Conservation (phyloP, 2,113 vertebrate species). For the Panthera tigris region DNA sequence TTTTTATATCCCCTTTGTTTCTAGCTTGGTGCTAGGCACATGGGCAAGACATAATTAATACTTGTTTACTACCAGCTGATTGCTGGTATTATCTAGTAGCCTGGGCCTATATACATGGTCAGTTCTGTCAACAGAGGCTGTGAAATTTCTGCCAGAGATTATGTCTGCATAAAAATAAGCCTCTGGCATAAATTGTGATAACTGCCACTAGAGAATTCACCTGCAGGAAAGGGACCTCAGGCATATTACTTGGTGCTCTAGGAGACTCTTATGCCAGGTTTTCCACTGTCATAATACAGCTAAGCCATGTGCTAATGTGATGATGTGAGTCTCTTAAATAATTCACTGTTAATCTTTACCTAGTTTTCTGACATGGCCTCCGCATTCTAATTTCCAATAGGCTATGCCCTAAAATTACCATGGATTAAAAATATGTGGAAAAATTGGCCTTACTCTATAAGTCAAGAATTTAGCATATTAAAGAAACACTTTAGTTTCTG, state of each 20-base stretch:
- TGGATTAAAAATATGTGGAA: neutral
- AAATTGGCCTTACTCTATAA: neutral
- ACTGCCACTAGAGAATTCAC: constrained; percentile 53
- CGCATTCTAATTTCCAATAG: constrained; percentile 44
- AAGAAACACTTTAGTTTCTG: constrained; percentile 21
- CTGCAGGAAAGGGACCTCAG: constrained; percentile 41
- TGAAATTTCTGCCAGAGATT: constrained; percentile 56
- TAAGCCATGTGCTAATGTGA: constrained; percentile 50
- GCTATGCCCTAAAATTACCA: neutral
- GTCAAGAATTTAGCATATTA: constrained; percentile 24
- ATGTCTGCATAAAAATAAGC: constrained; percentile 61
- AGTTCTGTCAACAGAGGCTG: constrained; percentile 42
- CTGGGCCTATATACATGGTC: neutral
- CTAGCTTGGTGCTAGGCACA: constrained; percentile 28
- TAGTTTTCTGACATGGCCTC: constrained; percentile 48
- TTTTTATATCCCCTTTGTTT: neutral
- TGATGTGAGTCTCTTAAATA: constrained; percentile 44
- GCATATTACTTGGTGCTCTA: constrained; percentile 15
- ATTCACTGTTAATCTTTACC: constrained; percentile 38
- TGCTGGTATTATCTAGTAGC: neutral
- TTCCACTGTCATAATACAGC: constrained; percentile 47
- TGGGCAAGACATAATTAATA: constrained; percentile 32
- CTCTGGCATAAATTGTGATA: constrained; percentile 46
- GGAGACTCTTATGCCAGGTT: neutral
- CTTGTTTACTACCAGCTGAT: constrained; percentile 25